A percentile compares a stretch with the other conserved stretches of the same genome.
Conservation (phyloP, 1,140 invertebrate species). For the Procambarus clarkii region DNA sequence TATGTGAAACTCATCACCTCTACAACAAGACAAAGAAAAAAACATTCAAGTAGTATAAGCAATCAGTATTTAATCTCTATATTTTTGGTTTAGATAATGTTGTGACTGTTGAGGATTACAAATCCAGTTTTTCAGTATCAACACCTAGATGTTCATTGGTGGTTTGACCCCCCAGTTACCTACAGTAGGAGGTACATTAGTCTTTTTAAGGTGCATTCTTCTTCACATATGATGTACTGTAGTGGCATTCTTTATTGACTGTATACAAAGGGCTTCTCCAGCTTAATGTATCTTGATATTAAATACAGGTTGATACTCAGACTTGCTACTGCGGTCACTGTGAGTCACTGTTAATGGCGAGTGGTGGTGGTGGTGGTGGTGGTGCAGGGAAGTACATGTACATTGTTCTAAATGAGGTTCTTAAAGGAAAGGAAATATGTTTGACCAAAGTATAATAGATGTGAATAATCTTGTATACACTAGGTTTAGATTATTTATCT, state of each 20-base stretch:
- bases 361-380: background rate
- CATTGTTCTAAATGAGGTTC: background rate
- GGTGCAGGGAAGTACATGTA: background rate
- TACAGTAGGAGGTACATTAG: background rate
- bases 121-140: background rate
- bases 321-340: background rate
- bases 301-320: background rate
- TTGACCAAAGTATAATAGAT: background rate
- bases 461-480: background rate
- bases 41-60: background rate
- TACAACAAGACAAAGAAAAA: conserved; percentile 1
- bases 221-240: background rate
- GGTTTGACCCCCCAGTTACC: background rate
- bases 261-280: background rate
- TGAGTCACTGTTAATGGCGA: background rate
- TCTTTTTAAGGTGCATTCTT: background rate
- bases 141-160: background rate
- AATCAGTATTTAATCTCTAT: background rate
- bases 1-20: background rate
- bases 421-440: background rate
- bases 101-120: background rate
- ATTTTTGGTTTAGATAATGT: background rate
- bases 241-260: background rate
- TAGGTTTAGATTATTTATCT: background rate
- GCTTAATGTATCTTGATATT: background rate